Evolutionary conservation across 2,888 invertebrate species (phyloP).

Genomic region (Andrena hattorfiana): DNA sequence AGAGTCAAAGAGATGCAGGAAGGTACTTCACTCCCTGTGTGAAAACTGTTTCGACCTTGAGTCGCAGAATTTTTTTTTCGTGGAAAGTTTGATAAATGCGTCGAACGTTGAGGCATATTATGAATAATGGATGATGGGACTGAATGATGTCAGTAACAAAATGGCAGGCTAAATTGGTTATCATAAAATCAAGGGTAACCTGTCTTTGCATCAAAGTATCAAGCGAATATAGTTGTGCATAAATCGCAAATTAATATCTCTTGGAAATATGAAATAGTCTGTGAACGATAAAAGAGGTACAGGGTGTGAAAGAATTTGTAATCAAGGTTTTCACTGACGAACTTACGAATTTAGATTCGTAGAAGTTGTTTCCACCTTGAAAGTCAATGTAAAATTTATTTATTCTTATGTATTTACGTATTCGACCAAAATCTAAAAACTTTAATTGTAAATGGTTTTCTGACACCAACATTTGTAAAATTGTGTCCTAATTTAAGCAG

Average conservation of each 20-base stretch:
- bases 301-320: too few relatives aligned
- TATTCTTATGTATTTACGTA: background rate
- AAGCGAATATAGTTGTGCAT: slow-evolving; percentile 28
- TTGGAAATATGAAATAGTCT: background rate
- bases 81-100: slow-evolving; percentile 33
- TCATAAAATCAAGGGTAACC: slow-evolving; percentile 32
- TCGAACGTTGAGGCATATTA: slow-evolving; percentile 1
- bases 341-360: too few relatives aligned
- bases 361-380: too few relatives aligned
- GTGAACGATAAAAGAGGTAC: too few relatives aligned
- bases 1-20: too few relatives aligned
- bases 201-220: slow-evolving; percentile 32
- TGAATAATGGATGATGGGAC: slow-evolving; percentile 49
- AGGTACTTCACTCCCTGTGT: background rate
- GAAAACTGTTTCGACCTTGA: slow-evolving; percentile 1
- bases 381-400: background rate
- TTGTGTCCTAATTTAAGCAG: too few relatives aligned
- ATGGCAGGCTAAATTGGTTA: slow-evolving; percentile 35
- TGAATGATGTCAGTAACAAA: slow-evolving; percentile 41
- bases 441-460: too few relatives aligned
- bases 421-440: too few relatives aligned
- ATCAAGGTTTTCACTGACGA: too few relatives aligned
- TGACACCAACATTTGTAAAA: too few relatives aligned
- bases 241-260: slow-evolving; percentile 20
- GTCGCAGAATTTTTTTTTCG: background rate